Percentiles rank a stretch among this genome's conserved stretches.
Evolutionary conservation across 2,888 invertebrate genomes (phyloP).

Genomic region (Ennomos erosarius): DNA sequence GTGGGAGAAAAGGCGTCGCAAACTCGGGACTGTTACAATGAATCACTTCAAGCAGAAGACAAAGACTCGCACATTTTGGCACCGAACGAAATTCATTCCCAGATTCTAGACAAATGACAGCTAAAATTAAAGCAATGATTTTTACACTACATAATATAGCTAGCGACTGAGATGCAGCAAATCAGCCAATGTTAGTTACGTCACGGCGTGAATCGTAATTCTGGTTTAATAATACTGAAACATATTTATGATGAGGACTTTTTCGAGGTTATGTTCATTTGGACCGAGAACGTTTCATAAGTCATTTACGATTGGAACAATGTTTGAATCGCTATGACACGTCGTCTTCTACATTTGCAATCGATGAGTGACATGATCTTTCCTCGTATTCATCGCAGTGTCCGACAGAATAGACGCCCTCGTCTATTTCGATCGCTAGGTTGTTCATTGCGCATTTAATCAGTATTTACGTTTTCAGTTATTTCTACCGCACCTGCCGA

Average conservation of each 20-base stretch:
- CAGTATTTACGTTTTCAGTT: conserved; percentile 55
- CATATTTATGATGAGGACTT: conserved; percentile 10
- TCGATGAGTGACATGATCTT: conserved; percentile 48
- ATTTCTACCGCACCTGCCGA: conserved; percentile 59
- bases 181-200: conserved; percentile 34
- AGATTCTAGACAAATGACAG: conserved; percentile 68
- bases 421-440: conserved; percentile 51
- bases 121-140: conserved; percentile 73
- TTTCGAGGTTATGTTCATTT: conserved; percentile 12
- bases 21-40: conserved; percentile 54
- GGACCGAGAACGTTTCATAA: neutral
- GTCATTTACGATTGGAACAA: conserved; percentile 4
- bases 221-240: conserved; percentile 16
- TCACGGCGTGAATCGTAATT: conserved; percentile 18
- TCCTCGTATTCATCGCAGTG: conserved; percentile 45
- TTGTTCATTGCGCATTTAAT: conserved; percentile 49
- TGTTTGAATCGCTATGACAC: conserved; percentile 18
- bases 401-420: conserved; percentile 52
- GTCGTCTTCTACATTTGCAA: conserved; percentile 39
- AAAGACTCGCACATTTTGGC: conserved; percentile 69
- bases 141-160: conserved; percentile 41
- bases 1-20: conserved; percentile 44
- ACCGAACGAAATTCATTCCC: conserved; percentile 62
- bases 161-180: conserved; percentile 41
- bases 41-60: conserved; percentile 63